These are phyloP conservation scores for Nymphalis c-album DNA, from an alignment of 2,888 invertebrate species.

Conservation along the genomic window DNA sequence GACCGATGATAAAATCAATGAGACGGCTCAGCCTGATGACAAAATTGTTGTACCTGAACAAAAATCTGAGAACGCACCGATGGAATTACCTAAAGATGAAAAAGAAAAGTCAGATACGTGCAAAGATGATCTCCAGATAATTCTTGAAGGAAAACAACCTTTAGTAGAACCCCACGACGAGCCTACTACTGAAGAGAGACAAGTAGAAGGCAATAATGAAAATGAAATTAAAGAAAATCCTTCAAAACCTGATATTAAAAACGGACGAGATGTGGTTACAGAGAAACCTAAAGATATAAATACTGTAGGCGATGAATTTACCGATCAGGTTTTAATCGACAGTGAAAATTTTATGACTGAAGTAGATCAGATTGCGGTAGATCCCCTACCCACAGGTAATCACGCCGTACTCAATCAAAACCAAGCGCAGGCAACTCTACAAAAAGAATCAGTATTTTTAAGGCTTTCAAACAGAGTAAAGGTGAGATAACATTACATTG, in stretches of 20 bases:
- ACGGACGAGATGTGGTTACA: conserved; percentile 53
- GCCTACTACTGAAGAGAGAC: conserved; percentile 50
- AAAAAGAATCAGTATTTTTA: conserved; percentile 97
- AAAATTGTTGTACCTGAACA: conserved; percentile 51
- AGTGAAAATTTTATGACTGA: conserved; percentile 79
- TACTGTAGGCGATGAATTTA: conserved; percentile 56
- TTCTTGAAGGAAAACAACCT: conserved; percentile 51
- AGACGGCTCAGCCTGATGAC: conserved; percentile 58
- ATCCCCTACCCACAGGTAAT: conserved; percentile 66
- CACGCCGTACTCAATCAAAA: conserved; percentile 56
- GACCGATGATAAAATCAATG: conserved; percentile 61
- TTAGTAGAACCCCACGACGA: conserved; percentile 34
- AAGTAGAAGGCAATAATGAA: conserved; percentile 49
- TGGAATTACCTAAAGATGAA: conserved; percentile 61
- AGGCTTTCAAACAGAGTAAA: conserved; percentile 97
- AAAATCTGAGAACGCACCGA: conserved; percentile 50
- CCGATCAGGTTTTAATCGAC: conserved; percentile 67
- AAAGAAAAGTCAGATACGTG: conserved; percentile 50
- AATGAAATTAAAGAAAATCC: conserved; percentile 54
- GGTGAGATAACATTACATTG: conserved; percentile 70
- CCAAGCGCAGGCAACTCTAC: conserved; percentile 70
- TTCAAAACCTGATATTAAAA: conserved; percentile 56
- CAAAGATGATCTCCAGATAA: conserved; percentile 53
- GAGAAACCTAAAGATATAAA: conserved; percentile 63
- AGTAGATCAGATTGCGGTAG: conserved; percentile 76